Evolutionary conservation across 1,140 invertebrate genomes (phyloP), one percentile per base, ranked within the genome.

Genomic region (Monochamus saltuarius): DNA sequence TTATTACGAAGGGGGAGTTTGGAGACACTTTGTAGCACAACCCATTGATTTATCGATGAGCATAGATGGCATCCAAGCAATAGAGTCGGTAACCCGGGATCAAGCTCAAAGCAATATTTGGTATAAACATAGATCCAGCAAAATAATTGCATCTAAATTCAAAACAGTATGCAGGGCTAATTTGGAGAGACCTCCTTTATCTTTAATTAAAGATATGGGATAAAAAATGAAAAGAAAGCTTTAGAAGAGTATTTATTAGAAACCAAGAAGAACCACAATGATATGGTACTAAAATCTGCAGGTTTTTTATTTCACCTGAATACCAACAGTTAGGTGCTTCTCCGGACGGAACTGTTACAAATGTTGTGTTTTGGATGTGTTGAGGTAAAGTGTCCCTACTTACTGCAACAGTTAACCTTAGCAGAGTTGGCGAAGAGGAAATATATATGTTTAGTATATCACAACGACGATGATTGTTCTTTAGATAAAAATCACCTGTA

Each of bases 141-240:
- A 19, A 52, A 52, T 52, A 29, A 52, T 19, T 4, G 17, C 49
- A 52, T 52, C 49, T 6, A 52, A 52, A 52, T 52, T 52, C 29
- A 52, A 52, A 36, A 11, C 19, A 36, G 22, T 11, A 35, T 52
- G 19, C 49, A 35, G 34, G 36, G 36, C 19, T n/a, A 11, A 35
- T n/a, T 13, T 38, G 17, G 6, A 29, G 14, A 51, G 29, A 10
- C 47, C 47, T 29, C 14, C 47, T 11, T 36, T 51, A 34, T 51
- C 47, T 11, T 7, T 51, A 9, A 34, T 51, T 8, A 51, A 51
- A 14, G 7, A 11, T 22, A 29, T 51, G 7, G 16, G 47, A 11
- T 51, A 51, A 8, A 10, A 13, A 11, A 13, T 10, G 34, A 51
- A 51, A 29, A 11, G 8, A 51, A 16, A 9, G 9, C 16, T 29